Evolutionary conservation across 1,140 invertebrate genomes (phyloP).

Genomic region (Belonocnema kinseyi): DNA sequence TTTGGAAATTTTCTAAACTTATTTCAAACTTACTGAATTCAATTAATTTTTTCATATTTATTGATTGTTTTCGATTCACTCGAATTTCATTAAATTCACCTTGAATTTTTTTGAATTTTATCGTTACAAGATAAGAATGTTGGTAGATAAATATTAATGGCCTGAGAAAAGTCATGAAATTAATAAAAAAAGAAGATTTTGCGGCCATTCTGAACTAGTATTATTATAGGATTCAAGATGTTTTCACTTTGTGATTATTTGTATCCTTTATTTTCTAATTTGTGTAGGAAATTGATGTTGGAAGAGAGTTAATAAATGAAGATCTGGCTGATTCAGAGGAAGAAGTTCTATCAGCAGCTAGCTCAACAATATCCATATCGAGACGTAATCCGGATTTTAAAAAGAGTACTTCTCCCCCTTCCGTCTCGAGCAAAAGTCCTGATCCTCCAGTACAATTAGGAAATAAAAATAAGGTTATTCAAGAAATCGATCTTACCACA

Average conservation of each 20-base stretch:
- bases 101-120: too few relatives aligned
- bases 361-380: constrained; percentile 47
- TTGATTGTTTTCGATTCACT: too few relatives aligned
- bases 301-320: constrained; percentile 54
- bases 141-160: too few relatives aligned
- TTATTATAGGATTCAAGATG: not conserved
- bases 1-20: too few relatives aligned
- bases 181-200: too few relatives aligned
- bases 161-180: too few relatives aligned
- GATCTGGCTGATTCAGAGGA: constrained; percentile 47
- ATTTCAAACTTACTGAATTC: too few relatives aligned
- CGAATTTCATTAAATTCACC: too few relatives aligned
- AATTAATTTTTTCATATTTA: too few relatives aligned
- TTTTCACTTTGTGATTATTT: constrained; percentile 9
- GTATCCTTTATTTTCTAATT: not conserved
- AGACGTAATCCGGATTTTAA: constrained; percentile 38
- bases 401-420: constrained; percentile 34
- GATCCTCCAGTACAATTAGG: constrained; percentile 14
- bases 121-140: too few relatives aligned
- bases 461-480: constrained; percentile 24
- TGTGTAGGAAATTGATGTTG: constrained; percentile 58
- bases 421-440: constrained; percentile 17
- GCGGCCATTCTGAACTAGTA: too few relatives aligned
- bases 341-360: constrained; percentile 48
- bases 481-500: constrained; percentile 42